These are phyloP conservation scores for Camponotus vicinus DNA, from an alignment of 1,140 invertebrate genomes.

Conservation along the genomic window DNA sequence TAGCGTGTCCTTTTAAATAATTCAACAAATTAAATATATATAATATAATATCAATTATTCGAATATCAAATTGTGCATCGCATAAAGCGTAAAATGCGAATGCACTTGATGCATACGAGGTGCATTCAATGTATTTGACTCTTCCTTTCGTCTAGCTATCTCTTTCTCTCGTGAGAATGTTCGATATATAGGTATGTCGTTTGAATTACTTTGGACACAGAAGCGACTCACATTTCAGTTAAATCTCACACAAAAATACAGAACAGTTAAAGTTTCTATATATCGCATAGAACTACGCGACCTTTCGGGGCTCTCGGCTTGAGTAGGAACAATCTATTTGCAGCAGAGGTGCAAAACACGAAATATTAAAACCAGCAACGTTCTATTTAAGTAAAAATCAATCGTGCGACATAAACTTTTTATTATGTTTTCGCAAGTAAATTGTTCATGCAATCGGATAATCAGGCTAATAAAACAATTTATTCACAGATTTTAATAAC, in stretches of 20 bases:
- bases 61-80: no score
- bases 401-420: not conserved
- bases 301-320: constrained; percentile 2
- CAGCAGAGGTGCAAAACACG: not conserved
- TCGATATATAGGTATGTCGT: not conserved
- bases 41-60: no score
- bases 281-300: constrained; percentile 11
- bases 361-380: constrained; percentile 8
- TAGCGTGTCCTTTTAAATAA: no score
- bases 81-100: no score
- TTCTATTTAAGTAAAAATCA: constrained; percentile 7
- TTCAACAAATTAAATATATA: no score
- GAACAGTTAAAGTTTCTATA: constrained; percentile 20
- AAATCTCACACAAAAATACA: constrained; percentile 40
- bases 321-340: constrained; percentile 31
- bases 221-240: not conserved
- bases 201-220: constrained; percentile 19
- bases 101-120: not conserved
- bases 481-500: not conserved
- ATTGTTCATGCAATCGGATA: not conserved
- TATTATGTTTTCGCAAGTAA: not conserved
- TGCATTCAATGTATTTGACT: not conserved
- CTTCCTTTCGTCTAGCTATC: not conserved
- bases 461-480: not conserved
- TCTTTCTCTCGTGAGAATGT: not conserved